Percentiles rank a stretch among this genome's conserved stretches.
Conservation (phyloP, 2,888 invertebrate genomes). For the Drosophila paucipuncta region DNA sequence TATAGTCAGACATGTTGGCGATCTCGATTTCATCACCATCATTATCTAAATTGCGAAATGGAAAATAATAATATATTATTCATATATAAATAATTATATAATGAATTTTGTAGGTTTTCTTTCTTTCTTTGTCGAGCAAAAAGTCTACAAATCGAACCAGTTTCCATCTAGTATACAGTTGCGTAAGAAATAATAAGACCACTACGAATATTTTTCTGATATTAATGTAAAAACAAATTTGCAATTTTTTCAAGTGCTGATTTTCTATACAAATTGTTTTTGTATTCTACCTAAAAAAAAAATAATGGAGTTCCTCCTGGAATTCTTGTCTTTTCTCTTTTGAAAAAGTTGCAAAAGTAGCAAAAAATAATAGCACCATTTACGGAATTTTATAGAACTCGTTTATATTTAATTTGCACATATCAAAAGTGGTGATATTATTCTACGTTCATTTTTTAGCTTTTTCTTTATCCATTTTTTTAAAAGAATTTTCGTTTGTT, state of each 20-base stretch:
- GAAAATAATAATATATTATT: not conserved
- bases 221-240: not conserved
- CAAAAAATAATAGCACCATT: not conserved
- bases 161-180: not conserved
- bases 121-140: not conserved
- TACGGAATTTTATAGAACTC: not conserved
- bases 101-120: not conserved
- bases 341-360: not conserved
- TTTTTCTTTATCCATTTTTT: not conserved
- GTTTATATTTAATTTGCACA: not conserved
- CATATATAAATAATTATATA: not conserved
- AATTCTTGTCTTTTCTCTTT: not conserved
- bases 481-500: not conserved
- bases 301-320: not conserved
- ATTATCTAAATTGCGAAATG: constrained; percentile 59
- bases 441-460: not conserved
- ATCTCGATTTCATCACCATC: constrained; percentile 84
- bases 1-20: constrained; percentile 75
- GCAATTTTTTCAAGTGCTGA: not conserved
- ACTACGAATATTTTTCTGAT: not conserved
- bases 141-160: constrained; percentile 2
- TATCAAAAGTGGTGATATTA: not conserved
- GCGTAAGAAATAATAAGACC: not conserved
- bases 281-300: not conserved
- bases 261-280: not conserved